These are phyloP conservation scores for Microtus montanus DNA, from an alignment of 2,113 vertebrate genomes.

Conservation along the genomic window DNA sequence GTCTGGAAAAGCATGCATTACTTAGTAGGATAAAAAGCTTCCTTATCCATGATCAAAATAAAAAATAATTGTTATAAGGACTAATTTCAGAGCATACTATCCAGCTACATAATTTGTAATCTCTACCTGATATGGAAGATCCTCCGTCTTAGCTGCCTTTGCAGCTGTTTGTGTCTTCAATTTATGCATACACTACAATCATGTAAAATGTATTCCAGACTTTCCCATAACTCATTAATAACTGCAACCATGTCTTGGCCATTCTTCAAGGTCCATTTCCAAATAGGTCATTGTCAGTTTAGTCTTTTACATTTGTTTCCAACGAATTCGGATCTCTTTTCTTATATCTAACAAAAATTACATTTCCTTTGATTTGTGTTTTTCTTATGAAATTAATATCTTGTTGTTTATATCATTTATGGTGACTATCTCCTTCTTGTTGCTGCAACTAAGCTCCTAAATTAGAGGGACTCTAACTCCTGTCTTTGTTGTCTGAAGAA, in stretches of 20 bases:
- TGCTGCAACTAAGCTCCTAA: background rate
- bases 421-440: background rate
- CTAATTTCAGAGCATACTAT: background rate
- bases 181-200: background rate
- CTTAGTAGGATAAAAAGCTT: background rate
- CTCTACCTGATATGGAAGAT: background rate
- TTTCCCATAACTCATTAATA: background rate
- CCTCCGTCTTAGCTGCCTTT: background rate
- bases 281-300: background rate
- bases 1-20: background rate
- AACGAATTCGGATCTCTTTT: background rate
- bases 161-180: background rate
- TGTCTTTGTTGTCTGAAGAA: background rate
- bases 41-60: slow-evolving; percentile 7
- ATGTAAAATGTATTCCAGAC: background rate
- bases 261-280: background rate
- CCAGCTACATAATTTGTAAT: background rate
- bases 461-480: background rate
- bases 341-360: background rate
- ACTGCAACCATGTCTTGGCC: background rate
- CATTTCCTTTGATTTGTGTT: background rate
- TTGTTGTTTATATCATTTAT: background rate
- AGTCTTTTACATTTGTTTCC: background rate
- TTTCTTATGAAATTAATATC: slow-evolving; percentile 37
- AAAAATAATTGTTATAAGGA: background rate